A percentile compares a stretch with the other conserved stretches of the same genome.
Conservation (phyloP, 1,140 invertebrate genomes). For the Rhizoglyphus robini region DNA sequence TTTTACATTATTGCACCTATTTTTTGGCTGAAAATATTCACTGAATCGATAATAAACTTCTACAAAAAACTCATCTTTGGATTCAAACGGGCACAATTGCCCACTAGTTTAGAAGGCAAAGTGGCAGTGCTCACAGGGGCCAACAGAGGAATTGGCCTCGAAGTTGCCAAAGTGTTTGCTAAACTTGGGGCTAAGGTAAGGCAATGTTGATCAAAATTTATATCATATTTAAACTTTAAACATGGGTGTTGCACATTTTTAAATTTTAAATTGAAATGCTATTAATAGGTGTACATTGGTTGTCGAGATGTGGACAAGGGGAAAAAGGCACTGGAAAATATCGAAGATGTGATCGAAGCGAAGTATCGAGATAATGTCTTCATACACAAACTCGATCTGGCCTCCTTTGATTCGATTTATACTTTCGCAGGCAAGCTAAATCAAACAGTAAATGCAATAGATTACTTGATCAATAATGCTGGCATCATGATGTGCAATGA, state of each 20-base stretch:
- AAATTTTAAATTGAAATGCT: no score
- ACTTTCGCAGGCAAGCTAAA: slow-evolving; percentile 23
- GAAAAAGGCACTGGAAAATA: background rate
- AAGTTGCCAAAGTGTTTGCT: slow-evolving; percentile 56
- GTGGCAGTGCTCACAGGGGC: slow-evolving; percentile 68
- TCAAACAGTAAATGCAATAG: slow-evolving; percentile 48
- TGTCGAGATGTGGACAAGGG: background rate
- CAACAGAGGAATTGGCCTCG: slow-evolving; percentile 76
- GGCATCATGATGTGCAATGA: slow-evolving; percentile 33
- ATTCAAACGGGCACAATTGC: background rate
- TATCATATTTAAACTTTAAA: background rate
- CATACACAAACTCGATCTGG: slow-evolving; percentile 42
- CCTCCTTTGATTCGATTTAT: slow-evolving; percentile 52
- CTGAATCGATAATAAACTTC: background rate
- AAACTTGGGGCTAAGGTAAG: slow-evolving; percentile 53
- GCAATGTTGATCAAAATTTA: slow-evolving; percentile 54
- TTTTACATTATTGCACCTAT: background rate
- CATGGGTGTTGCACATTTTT: background rate
- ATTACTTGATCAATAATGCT: slow-evolving; percentile 78
- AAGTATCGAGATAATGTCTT: background rate
- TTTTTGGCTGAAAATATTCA: slow-evolving; percentile 5
- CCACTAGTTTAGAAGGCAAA: slow-evolving; percentile 42
- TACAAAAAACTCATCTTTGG: background rate
- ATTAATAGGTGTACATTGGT: no score
- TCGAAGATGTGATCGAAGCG: background rate